These are phyloP conservation scores for Brachirus orientalis DNA, from an alignment of 2,113 vertebrate genomes.

Conservation along the genomic window DNA sequence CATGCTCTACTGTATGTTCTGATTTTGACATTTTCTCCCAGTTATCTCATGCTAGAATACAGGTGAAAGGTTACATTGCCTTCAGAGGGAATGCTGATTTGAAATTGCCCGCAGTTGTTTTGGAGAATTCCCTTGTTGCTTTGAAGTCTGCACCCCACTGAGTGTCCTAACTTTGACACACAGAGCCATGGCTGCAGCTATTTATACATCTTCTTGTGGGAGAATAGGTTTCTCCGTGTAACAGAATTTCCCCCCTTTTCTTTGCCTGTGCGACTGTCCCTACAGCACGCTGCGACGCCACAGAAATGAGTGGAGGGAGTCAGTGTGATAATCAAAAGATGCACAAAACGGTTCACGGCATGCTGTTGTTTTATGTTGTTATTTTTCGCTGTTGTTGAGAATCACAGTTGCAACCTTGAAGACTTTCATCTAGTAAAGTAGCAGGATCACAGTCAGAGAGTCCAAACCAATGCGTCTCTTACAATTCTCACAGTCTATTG, in stretches of 20 bases:
- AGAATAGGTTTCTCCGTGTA: slow-evolving; percentile 72
- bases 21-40: slow-evolving; percentile 56
- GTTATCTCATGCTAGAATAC: slow-evolving; percentile 55
- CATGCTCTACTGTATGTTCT: slow-evolving; percentile 20
- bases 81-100: slow-evolving; percentile 79
- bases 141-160: slow-evolving; percentile 85
- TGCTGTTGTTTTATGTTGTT: slow-evolving; percentile 46
- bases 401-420: slow-evolving; percentile 16
- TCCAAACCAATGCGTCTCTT: slow-evolving; percentile 76
- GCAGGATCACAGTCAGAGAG: slow-evolving; percentile 61
- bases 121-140: slow-evolving; percentile 84
- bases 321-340: slow-evolving; percentile 27
- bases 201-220: slow-evolving; percentile 82
- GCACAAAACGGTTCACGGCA: background rate
- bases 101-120: slow-evolving; percentile 85
- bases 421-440: slow-evolving; percentile 55
- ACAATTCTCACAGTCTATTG: slow-evolving; percentile 79
- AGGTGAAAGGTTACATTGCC: slow-evolving; percentile 74
- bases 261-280: slow-evolving; percentile 41
- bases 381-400: slow-evolving; percentile 26
- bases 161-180: slow-evolving; percentile 84
- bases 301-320: slow-evolving; percentile 9
- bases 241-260: slow-evolving; percentile 35
- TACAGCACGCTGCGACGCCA: slow-evolving; percentile 8
- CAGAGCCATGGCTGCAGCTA: slow-evolving; percentile 78